These are phyloP conservation scores for Drosophila saltans DNA, from an alignment of 1,140 invertebrate species.

Conservation along the genomic window DNA sequence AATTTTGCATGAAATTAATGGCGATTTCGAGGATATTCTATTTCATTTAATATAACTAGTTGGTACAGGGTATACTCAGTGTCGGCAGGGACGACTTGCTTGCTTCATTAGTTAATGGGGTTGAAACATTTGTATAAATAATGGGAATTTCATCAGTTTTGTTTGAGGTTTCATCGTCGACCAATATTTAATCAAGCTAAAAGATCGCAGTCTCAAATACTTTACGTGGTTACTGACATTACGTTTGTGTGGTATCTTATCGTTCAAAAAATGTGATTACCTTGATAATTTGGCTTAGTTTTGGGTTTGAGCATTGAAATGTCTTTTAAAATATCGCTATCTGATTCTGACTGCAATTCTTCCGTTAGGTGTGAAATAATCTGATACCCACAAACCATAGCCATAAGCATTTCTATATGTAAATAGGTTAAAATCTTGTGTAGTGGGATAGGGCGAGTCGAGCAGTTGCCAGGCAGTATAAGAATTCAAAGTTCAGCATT, in stretches of 20 bases:
- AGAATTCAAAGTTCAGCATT: no score
- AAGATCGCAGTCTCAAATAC: conserved; percentile 33
- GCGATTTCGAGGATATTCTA: no score
- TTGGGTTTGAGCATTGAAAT: conserved; percentile 24
- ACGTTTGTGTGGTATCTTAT: conserved; percentile 50
- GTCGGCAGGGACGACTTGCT: no score
- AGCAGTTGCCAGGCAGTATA: no score
- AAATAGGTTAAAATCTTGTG: no score
- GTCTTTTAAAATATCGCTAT: conserved; percentile 18
- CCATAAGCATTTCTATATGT: no score
- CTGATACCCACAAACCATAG: no score
- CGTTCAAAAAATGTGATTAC: conserved; percentile 36
- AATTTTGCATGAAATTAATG: no score
- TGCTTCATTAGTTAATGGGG: conserved; percentile 12
- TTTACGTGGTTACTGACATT: conserved; percentile 20
- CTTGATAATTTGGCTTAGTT: conserved; percentile 30
- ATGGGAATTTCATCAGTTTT: conserved; percentile 59
- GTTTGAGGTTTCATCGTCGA: conserved; percentile 34
- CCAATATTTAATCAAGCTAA: conserved; percentile 71
- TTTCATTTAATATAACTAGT: no score
- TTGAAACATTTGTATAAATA: conserved; percentile 71
- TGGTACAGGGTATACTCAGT: no score
- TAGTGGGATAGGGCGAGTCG: no score
- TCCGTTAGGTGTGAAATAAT: neutral
- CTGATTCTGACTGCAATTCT: neutral